Base-by-base conservation (phyloP, 2,113 vertebrate genomes). In the Gymnarchus niloticus region DNA sequence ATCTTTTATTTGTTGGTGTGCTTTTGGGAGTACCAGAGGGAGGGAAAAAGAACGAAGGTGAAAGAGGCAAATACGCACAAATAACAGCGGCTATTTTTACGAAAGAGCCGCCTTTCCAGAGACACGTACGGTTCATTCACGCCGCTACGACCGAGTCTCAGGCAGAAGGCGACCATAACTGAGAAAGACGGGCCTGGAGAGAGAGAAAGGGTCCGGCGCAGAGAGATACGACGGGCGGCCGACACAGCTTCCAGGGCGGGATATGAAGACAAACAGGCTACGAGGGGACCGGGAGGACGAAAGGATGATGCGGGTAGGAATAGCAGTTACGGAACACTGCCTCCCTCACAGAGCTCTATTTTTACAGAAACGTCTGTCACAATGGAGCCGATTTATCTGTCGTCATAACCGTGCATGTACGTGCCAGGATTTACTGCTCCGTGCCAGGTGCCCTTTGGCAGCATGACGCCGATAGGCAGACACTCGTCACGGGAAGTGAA, bases 351-450 rank as follows among this genome's bases (percentile, higher is more conserved):
- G 59, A 23, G n/a, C n/a, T n/a, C n/a, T 37, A 33, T 33, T 84
- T 84, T 84, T 84, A 69, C n/a, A 59, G 49, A 73, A 84, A 73
- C 33, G 46, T 33, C 73, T 37, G 37, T 80, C 76, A 57, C 76
- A 12, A 28, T 80, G 33, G 48, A 76, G 69, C 48, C 59, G 21
- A 46, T 56, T 56, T 80, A 19, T 6, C 19, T 51, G 37, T 7
- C 37, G 41, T 17, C 21, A 9, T 65, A 21, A 19, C 17, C 33
- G 73, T 49, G 23, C n/a, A 14, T 69, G 44, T 51, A 7, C 41
- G n/a, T 54, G n/a, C 21, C 23, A 17, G 1, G 1, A 25, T 61
- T 17, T 56, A 9, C 17, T 10, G 56, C 7, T 59, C 1, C 21
- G 7, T 48, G 3, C 77, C 6, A 37, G 41, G 2, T 51, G 54